Conservation (phyloP, 2,113 vertebrate species). For the Pelusios castaneus region DNA sequence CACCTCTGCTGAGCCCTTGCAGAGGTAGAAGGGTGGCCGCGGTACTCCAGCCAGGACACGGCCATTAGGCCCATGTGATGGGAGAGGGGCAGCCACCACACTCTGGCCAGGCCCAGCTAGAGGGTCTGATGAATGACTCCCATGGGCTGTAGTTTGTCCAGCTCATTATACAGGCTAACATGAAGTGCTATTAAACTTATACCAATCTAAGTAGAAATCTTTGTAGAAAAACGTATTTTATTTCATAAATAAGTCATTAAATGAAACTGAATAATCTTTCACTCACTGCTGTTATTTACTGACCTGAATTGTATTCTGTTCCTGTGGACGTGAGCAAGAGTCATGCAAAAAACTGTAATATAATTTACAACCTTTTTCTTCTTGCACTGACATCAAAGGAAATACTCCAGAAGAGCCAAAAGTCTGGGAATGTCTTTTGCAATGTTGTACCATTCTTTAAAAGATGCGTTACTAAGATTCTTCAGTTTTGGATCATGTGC, state of each 20-base stretch:
- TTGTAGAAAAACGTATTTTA: not conserved
- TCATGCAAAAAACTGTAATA: not conserved
- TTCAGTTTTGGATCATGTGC: not conserved
- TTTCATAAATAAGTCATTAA: not conserved
- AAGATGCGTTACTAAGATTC: conserved; percentile 24
- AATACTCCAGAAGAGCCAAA: conserved; percentile 3
- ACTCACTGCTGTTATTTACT: conserved; percentile 22
- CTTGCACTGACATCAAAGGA: conserved; percentile 23
- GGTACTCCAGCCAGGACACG: too few species aligned
- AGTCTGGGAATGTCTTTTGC: conserved; percentile 39
- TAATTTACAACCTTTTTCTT: not conserved
- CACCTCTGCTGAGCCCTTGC: too few species aligned
- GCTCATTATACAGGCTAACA: not conserved
- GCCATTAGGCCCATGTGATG: too few species aligned
- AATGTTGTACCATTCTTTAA: conserved; percentile 32
- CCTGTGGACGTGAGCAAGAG: not conserved
- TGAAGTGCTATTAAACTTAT: not conserved
- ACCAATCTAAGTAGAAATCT: not conserved
- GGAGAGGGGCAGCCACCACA: too few species aligned
- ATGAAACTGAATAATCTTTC: not conserved
- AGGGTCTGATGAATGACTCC: too few species aligned
- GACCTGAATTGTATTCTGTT: not conserved
- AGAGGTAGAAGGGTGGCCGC: too few species aligned
- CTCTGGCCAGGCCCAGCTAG: too few species aligned
- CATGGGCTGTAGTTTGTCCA: too few species aligned